Base-by-base conservation (phyloP, 1,140 invertebrate genomes). In the Sipha flava region DNA sequence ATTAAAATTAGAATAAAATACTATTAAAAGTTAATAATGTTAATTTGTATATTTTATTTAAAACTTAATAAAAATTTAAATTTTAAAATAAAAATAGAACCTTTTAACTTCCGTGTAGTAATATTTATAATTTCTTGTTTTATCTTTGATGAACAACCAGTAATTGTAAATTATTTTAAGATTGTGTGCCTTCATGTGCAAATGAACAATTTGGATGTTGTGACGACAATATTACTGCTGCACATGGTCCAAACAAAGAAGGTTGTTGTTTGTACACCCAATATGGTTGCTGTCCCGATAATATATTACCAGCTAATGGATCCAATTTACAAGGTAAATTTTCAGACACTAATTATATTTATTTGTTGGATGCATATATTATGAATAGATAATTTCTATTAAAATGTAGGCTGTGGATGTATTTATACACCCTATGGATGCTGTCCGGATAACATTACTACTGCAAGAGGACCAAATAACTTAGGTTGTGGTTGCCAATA, bases 271-370 rank as follows among this genome's bases (percentile, higher is more conserved):
- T 95, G 34, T 87, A 88, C 4, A 87, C 89, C 2, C 83, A 85
- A 3, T 93, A 88, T 84, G 94, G 95, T 18, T 98, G 96, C 85
- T 98, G 96, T 84, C 93, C 93, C 1, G 95, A 98, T 84, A 95
- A 96, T 82, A 91, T 94, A 82, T 87, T 90, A n/a, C 87, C 93
- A 2, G 94, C 95, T 7, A 87, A 89, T 79, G 95, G 96, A 81
- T 90, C 93, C 0, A 89, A 94, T 83, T 86, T 90, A 18, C 91
- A 95, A 87, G 91, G 89, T 88, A 52, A 54, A 49, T 45, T 18
- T n/a, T 59, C 5, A 34, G 7, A 18, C n/a, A 37, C 21, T 21
- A 66, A 57, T 57, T 57, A 10, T 26, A 29, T 26, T 3, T 57
- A 26, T 57, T 57, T 9, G 4, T 29, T n/a, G n/a, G n/a, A n/a